Percentiles rank a stretch among this genome's conserved stretches.
phyloP scores from a whole-genome alignment of 2,113 vertebrate genomes.

The Brienomyrus brachyistius region DNA sequence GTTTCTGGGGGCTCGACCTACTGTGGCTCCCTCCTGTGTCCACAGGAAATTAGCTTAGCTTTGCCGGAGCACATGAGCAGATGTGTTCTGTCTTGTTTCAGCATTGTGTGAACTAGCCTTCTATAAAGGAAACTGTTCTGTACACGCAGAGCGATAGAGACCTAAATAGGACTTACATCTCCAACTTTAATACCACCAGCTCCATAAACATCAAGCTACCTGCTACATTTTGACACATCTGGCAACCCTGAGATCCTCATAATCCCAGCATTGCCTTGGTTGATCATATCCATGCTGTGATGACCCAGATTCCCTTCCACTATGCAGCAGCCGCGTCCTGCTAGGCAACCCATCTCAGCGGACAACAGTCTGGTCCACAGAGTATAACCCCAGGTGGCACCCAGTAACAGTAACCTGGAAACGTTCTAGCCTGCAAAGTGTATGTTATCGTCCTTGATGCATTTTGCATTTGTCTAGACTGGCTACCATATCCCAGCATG shows the following conservation, averaged over 20 bases:
- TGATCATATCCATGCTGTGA: not conserved
- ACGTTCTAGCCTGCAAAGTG: not conserved
- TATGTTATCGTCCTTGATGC: not conserved
- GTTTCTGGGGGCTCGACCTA: not conserved
- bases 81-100: not conserved
- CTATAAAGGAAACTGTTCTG: not conserved
- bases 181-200: not conserved
- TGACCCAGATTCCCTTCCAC: not conserved
- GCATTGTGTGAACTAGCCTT: not conserved
- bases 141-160: not conserved
- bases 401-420: constrained; percentile 7
- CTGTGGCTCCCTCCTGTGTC: not conserved
- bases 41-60: not conserved
- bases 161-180: not conserved
- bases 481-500: not conserved
- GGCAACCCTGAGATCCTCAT: not conserved
- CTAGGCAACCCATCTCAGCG: not conserved
- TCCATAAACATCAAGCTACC: not conserved
- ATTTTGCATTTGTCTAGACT: not conserved
- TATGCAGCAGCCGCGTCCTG: not conserved
- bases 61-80: not conserved
- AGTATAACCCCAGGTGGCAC: not conserved
- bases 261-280: not conserved
- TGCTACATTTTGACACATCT: not conserved
- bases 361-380: not conserved